Evolutionary conservation across 1,140 invertebrate species (phyloP).

Genomic region (Magallana angulata): DNA sequence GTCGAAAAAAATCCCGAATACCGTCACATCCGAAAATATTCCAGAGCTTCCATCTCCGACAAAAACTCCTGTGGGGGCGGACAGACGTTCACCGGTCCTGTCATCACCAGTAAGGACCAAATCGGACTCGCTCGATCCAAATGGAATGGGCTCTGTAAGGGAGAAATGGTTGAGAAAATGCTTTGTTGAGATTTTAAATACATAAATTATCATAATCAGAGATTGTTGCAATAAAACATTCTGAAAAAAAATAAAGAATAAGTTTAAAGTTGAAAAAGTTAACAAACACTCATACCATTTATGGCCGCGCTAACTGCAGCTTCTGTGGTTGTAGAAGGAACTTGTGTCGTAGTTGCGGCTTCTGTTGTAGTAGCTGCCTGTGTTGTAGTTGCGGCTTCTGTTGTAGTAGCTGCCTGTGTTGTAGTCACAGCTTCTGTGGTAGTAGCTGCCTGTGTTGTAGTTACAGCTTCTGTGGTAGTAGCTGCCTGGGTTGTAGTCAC

Average conservation of each 20-base stretch:
- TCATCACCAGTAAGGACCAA: neutral
- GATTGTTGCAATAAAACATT: neutral
- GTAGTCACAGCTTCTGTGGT: too few species aligned
- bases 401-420: neutral
- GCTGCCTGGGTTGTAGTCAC: too few species aligned
- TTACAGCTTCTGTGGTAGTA: too few species aligned
- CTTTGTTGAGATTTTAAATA: neutral
- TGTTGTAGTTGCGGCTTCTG: neutral
- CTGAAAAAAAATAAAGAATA: neutral
- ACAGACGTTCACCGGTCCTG: neutral
- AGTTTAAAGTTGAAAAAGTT: neutral
- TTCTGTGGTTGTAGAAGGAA: too few species aligned
- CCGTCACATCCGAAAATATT: neutral
- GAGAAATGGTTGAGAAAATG: neutral
- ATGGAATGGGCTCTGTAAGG: neutral
- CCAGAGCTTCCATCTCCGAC: neutral
- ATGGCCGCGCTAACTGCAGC: too few species aligned
- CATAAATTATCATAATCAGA: neutral
- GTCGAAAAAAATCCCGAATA: neutral
- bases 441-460: too few species aligned
- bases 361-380: neutral
- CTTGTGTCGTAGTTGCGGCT: neutral
- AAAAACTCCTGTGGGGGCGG: neutral
- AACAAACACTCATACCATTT: neutral
- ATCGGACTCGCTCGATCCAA: neutral